A percentile compares a stretch with the other conserved stretches of the same genome.
These are phyloP conservation scores for Ichneumoninae sp. DNA, from an alignment of 2,888 invertebrate species.

Conservation along the genomic window DNA sequence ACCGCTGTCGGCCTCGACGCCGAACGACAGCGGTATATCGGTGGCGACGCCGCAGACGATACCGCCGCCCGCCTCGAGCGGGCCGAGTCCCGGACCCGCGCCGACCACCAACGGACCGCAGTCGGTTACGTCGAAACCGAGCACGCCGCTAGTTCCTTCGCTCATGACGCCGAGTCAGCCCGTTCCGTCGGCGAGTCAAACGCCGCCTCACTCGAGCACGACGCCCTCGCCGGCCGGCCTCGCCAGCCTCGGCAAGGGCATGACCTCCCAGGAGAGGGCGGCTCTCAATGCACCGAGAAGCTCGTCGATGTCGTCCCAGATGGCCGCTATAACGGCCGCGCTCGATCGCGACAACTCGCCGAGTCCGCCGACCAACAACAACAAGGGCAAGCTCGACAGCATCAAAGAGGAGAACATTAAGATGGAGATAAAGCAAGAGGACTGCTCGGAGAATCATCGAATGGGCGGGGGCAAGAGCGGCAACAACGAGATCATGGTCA, in stretches of 20 bases:
- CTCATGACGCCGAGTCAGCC: slow-evolving; percentile 87
- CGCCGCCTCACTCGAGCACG: slow-evolving; percentile 82
- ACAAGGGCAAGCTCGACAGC: slow-evolving; percentile 88
- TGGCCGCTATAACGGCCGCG: slow-evolving; percentile 90
- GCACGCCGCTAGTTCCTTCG: slow-evolving; percentile 84
- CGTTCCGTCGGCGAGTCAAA: slow-evolving; percentile 87
- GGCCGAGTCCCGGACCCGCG: slow-evolving; percentile 80
- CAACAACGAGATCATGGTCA: slow-evolving; percentile 85
- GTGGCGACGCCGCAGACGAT: slow-evolving; percentile 85
- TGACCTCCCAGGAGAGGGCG: slow-evolving; percentile 86
- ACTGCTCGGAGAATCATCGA: slow-evolving; percentile 84
- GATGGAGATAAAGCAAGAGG: slow-evolving; percentile 88
- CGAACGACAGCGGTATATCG: slow-evolving; percentile 81
- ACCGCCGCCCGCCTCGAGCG: slow-evolving; percentile 83
- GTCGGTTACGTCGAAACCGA: slow-evolving; percentile 83
- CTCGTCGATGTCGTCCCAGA: slow-evolving; percentile 89
- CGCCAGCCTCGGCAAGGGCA: slow-evolving; percentile 85
- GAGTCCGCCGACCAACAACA: slow-evolving; percentile 86
- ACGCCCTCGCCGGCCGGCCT: slow-evolving; percentile 82
- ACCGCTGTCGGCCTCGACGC: slow-evolving; percentile 80
- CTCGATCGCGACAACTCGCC: slow-evolving; percentile 88
- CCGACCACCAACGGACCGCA: slow-evolving; percentile 82
- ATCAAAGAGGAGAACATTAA: slow-evolving; percentile 88
- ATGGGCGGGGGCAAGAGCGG: slow-evolving; percentile 88
- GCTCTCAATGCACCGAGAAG: slow-evolving; percentile 84